phyloP scores from a whole-genome alignment of 1,140 invertebrate species.

The Hesperophylax magnus region DNA sequence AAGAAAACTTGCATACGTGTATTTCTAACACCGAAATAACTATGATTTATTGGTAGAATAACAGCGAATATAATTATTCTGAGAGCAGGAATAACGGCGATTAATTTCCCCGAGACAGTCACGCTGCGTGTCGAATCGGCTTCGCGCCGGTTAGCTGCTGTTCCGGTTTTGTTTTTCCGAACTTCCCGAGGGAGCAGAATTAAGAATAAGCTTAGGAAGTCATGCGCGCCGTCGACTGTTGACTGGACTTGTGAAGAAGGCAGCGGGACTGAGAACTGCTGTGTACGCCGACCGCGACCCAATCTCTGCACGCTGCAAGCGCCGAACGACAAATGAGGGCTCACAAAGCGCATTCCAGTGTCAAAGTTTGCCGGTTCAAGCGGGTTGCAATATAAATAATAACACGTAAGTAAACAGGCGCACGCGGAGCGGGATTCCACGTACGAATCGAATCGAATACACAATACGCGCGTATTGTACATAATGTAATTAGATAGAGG shows the following conservation, averaged over 20 bases:
- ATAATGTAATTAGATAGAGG: too few species aligned
- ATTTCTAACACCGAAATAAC: too few species aligned
- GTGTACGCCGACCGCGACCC: neutral
- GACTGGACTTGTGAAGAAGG: neutral
- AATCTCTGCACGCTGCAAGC: neutral
- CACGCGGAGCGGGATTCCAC: too few species aligned
- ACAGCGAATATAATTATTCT: constrained; percentile 15
- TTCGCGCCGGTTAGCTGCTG: constrained; percentile 11
- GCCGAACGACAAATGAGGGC: constrained; percentile 14
- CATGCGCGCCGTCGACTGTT: neutral
- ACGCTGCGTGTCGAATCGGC: constrained; percentile 17
- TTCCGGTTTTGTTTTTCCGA: constrained; percentile 29
- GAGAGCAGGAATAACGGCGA: constrained; percentile 2
- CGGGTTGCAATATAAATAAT: constrained; percentile 1
- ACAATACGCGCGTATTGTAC: too few species aligned
- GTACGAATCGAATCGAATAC: too few species aligned
- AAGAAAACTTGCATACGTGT: too few species aligned
- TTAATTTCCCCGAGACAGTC: constrained; percentile 18
- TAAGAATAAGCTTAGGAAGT: neutral
- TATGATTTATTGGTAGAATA: constrained; percentile 18
- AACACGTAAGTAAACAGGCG: too few species aligned
- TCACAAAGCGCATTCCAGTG: constrained; percentile 9
- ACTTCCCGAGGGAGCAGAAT: neutral
- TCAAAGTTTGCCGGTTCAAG: constrained; percentile 39
- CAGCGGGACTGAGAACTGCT: neutral